phyloP scores from a whole-genome alignment of 1,140 invertebrate genomes.

The Philaenus spumarius region DNA sequence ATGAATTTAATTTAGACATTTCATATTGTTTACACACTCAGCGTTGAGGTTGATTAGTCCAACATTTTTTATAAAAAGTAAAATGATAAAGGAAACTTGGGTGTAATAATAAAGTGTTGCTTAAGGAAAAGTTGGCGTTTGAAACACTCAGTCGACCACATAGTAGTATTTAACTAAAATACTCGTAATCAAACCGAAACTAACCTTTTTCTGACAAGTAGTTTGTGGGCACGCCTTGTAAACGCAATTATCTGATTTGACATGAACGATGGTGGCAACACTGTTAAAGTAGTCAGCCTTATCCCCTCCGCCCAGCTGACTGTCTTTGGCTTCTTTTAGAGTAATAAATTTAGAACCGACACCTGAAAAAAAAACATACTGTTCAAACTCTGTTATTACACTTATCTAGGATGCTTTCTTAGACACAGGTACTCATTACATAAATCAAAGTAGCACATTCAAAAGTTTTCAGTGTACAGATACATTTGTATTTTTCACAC shows the following conservation, averaged over 20 bases:
- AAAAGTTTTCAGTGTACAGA: neutral
- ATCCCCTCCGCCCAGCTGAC: conserved; percentile 57
- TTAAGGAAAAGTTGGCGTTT: too few relatives aligned
- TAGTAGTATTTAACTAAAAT: neutral
- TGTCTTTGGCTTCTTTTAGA: conserved; percentile 61
- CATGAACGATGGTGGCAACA: conserved; percentile 59
- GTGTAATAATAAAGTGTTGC: too few relatives aligned
- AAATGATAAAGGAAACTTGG: too few relatives aligned
- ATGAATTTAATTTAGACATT: too few relatives aligned
- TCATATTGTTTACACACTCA: too few relatives aligned
- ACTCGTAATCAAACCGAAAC: neutral
- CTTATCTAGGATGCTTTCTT: conserved; percentile 23
- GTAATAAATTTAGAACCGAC: conserved; percentile 42
- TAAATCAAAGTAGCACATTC: too few relatives aligned
- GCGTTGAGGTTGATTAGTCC: too few relatives aligned
- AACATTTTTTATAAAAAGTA: too few relatives aligned
- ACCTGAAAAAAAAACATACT: conserved; percentile 30
- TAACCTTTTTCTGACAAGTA: conserved; percentile 86
- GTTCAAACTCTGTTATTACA: conserved; percentile 1
- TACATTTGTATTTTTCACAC: neutral
- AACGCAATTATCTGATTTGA: conserved; percentile 70
- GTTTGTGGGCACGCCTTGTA: conserved; percentile 85
- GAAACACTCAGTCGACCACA: neutral
- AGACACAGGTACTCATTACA: too few relatives aligned
- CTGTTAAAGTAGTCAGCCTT: conserved; percentile 71